Base-by-base conservation (phyloP, 2,888 invertebrate species). In the Octonoba sinensis region DNA sequence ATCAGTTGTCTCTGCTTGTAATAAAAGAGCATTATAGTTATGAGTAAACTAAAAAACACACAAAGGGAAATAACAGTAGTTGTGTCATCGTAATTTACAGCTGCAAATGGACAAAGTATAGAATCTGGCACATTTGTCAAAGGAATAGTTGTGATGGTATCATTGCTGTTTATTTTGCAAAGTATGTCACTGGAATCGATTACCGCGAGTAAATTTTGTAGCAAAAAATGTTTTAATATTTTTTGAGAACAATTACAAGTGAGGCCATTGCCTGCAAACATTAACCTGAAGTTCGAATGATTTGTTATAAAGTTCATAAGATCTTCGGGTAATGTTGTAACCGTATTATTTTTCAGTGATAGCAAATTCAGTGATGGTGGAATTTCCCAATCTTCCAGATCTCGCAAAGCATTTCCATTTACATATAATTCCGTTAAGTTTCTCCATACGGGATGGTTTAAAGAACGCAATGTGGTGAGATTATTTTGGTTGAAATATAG, bases 1-100 rank as follows among this genome's bases (percentile, higher is more conserved):
- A 86, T 82, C 2, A 85, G 70, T 46, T 85, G 85, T 47, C 84
- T 77, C 54, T 86, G 77, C 15, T 81, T 77, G 69, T 85, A 86
- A 60, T 86, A 86, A 20, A 86, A 20, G 1, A 85, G 71, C 0
- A 83, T 64, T 13, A 82, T 20, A 11, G 70, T 24, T 15, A 86
- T 67, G 15, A 85, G 44, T 47, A 84, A 54, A 13, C 56, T 56
- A n/a, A 83, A 84, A 11, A 77, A 44, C 16, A 74, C 20, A 15
- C 82, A 62, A 22, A 82, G 66, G 0, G 82, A 72, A 18, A 83
- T 47, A 22, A 77, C 57, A 4, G 84, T 51, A 4, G 62, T 79
- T 2, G 77, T 20, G 6, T 82, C 57, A 1, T 70, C 18, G 22
- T 59, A 70, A 12, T 65, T 67, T n/a, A 59, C 47, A 3, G 24